Conservation (phyloP, 2,797 vertebrate species). For the Nyctibius grandis region DNA sequence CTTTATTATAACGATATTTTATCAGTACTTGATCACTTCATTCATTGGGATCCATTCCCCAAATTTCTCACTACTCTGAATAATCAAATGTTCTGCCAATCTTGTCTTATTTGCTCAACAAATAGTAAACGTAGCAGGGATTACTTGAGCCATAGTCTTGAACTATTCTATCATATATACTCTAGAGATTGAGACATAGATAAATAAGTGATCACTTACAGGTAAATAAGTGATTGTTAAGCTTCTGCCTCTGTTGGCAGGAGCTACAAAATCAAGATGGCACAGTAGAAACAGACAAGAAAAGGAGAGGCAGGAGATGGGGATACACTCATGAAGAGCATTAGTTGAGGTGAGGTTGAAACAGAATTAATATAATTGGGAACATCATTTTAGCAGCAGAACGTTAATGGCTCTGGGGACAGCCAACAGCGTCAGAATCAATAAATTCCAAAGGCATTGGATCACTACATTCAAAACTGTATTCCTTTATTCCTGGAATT, state of each 20-base stretch:
- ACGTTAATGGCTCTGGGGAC: neutral
- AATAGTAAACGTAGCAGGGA: neutral
- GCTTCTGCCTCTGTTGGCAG: neutral
- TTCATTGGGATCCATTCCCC: neutral
- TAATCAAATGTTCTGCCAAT: neutral
- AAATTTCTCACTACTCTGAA: neutral
- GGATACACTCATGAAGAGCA: neutral
- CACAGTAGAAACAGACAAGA: neutral
- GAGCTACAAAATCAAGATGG: neutral
- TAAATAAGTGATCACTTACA: neutral
- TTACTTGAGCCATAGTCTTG: neutral
- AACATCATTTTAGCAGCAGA: neutral
- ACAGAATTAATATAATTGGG: neutral
- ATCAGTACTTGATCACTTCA: neutral
- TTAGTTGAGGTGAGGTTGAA: neutral
- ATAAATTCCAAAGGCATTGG: neutral
- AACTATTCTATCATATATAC: neutral
- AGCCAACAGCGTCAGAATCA: neutral
- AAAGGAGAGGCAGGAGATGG: neutral
- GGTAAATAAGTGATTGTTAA: neutral
- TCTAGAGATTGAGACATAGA: neutral
- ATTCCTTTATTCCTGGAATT: neutral
- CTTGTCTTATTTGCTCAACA: neutral
- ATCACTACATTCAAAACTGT: neutral
- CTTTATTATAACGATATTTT: neutral